Evolutionary conservation across 2,888 invertebrate species (phyloP).

Genomic region (Eristalis intricaria): DNA sequence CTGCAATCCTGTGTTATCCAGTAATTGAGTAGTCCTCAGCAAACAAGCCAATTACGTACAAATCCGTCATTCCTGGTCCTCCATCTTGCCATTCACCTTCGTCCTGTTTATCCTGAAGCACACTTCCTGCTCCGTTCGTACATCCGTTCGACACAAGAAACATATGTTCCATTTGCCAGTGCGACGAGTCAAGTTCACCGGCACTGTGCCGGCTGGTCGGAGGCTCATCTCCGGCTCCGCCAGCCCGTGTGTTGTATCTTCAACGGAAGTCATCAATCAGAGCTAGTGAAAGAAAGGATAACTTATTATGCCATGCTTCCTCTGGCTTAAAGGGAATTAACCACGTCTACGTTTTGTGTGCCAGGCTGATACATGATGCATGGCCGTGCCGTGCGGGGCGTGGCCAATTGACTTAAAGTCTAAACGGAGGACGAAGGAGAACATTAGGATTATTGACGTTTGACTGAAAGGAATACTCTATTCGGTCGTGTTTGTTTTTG

Average conservation of each 20-base stretch:
- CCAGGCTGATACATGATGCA: background rate
- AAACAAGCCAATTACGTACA: background rate
- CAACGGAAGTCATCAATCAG: constrained; percentile 50
- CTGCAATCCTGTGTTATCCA: background rate
- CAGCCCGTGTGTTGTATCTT: background rate
- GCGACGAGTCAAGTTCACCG: background rate
- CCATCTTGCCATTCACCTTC: background rate
- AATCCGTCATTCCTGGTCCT: background rate
- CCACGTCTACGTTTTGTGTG: background rate
- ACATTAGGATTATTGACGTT: background rate
- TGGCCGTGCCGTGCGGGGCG: background rate
- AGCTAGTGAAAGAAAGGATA: constrained; percentile 1
- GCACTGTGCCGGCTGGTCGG: background rate
- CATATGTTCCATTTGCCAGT: background rate
- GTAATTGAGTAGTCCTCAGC: background rate
- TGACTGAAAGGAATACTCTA: background rate
- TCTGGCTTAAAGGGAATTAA: constrained; percentile 9
- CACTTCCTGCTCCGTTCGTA: too few species aligned
- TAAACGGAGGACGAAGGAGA: background rate
- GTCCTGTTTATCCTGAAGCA: background rate
- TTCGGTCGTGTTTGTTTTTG: background rate
- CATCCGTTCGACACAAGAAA: background rate
- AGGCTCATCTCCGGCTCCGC: background rate
- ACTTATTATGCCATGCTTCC: background rate
- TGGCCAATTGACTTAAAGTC: background rate